Percentiles rank a stretch among this genome's conserved stretches.
phyloP scores from a whole-genome alignment of 2,888 invertebrate species.

The Rhagonycha fulva region DNA sequence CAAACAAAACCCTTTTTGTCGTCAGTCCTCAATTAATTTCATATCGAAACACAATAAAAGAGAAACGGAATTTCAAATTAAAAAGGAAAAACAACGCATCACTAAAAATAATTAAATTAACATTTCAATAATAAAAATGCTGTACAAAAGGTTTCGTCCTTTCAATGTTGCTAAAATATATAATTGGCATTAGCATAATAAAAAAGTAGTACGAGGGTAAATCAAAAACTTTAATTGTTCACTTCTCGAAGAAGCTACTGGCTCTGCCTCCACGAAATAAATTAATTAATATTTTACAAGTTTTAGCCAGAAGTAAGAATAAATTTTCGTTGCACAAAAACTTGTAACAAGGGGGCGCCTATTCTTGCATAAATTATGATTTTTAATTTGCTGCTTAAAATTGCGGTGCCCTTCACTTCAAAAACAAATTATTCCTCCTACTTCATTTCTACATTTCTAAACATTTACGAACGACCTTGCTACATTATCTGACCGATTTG shows the following conservation, averaged over 20 bases:
- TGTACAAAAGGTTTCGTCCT: not conserved
- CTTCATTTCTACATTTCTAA: not conserved
- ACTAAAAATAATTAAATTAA: not conserved
- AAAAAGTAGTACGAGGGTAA: not conserved
- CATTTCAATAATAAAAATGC: not conserved
- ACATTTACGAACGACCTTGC: not conserved
- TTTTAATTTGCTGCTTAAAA: not conserved
- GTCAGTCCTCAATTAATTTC: not conserved
- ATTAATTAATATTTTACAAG: not conserved
- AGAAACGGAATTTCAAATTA: not conserved
- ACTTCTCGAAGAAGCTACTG: not conserved
- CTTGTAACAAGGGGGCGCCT: not conserved
- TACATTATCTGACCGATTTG: not conserved
- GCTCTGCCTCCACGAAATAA: not conserved
- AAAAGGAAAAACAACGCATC: not conserved
- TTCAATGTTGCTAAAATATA: not conserved
- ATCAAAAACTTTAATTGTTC: not conserved
- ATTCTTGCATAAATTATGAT: not conserved
- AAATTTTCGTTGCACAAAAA: not conserved
- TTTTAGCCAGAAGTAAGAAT: not conserved
- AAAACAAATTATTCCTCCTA: not conserved
- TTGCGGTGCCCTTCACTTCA: not conserved
- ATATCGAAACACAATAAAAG: not conserved
- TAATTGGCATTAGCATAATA: not conserved
- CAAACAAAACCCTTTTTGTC: not conserved